Conservation (phyloP, 2,113 vertebrate species). For the Gadus macrocephalus region DNA sequence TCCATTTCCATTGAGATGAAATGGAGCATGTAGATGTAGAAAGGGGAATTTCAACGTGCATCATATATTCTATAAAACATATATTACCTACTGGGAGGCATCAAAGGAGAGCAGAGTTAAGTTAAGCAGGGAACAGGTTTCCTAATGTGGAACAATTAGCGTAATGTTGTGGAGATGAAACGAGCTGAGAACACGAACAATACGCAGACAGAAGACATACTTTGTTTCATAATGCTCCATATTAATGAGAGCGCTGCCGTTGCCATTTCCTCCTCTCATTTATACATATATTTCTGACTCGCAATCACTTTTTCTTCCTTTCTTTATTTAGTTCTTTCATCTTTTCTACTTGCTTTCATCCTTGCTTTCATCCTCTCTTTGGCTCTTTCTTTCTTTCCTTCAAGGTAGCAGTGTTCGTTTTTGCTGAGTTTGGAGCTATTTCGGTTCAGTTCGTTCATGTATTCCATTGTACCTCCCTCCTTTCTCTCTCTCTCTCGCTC, state of each 20-base stretch:
- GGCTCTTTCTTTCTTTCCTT: neutral
- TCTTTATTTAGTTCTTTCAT: neutral
- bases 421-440: neutral
- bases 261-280: neutral
- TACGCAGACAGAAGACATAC: neutral
- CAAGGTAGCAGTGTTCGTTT: neutral
- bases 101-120: constrained; percentile 27
- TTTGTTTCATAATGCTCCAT: neutral
- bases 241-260: neutral
- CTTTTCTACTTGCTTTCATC: neutral
- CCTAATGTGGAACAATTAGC: constrained; percentile 27
- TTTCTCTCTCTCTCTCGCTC: neutral
- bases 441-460: neutral
- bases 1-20: too few species aligned
- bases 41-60: too few species aligned
- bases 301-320: neutral
- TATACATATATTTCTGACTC: neutral
- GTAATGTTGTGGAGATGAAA: constrained; percentile 26
- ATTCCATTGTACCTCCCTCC: neutral
- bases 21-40: too few species aligned
- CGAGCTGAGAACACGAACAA: constrained; percentile 21
- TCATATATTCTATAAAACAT: too few species aligned
- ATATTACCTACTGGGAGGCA: too few species aligned
- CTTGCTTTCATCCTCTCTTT: neutral
- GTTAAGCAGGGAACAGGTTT: constrained; percentile 12